Conservation (phyloP, 2,797 vertebrate species). For the Bovichtus diacanthus region DNA sequence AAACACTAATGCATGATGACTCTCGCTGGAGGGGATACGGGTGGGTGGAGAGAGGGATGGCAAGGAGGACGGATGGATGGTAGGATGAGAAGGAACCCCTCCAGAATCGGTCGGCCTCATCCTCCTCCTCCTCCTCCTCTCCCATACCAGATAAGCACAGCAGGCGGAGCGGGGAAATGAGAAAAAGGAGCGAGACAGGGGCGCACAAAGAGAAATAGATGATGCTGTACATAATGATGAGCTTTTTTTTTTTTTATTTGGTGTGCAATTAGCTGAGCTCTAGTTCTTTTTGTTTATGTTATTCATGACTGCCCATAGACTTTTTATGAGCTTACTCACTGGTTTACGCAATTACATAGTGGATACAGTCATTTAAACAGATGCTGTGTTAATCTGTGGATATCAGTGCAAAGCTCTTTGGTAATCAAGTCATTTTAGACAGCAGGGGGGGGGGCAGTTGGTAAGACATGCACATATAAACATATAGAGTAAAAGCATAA, state of each 20-base stretch:
- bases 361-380: slow-evolving; percentile 49
- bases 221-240: slow-evolving; percentile 50
- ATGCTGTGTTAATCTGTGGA: slow-evolving; percentile 56
- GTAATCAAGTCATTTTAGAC: slow-evolving; percentile 52
- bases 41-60: slow-evolving; percentile 53
- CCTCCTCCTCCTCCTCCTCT: slow-evolving; percentile 16
- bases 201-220: slow-evolving; percentile 28
- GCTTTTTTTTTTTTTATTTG: slow-evolving; percentile 15
- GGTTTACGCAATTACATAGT: slow-evolving; percentile 31
- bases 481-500: not conserved
- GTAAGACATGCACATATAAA: slow-evolving; percentile 27
- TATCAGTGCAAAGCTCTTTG: slow-evolving; percentile 52
- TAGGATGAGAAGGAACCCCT: slow-evolving; percentile 55
- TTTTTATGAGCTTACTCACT: slow-evolving; percentile 16
- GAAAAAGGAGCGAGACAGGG: slow-evolving; percentile 12
- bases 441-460: slow-evolving; percentile 37
- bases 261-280: slow-evolving; percentile 8
- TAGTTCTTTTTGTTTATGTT: slow-evolving; percentile 27
- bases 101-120: slow-evolving; percentile 57
- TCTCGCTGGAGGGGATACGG: slow-evolving; percentile 66
- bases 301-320: slow-evolving; percentile 14
- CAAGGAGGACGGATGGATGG: slow-evolving; percentile 44
- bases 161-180: slow-evolving; percentile 1
- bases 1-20: slow-evolving; percentile 72
- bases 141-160: slow-evolving; percentile 36